Evolutionary conservation across 2,797 vertebrate species (phyloP).

Genomic region (Etheostoma perlongum): DNA sequence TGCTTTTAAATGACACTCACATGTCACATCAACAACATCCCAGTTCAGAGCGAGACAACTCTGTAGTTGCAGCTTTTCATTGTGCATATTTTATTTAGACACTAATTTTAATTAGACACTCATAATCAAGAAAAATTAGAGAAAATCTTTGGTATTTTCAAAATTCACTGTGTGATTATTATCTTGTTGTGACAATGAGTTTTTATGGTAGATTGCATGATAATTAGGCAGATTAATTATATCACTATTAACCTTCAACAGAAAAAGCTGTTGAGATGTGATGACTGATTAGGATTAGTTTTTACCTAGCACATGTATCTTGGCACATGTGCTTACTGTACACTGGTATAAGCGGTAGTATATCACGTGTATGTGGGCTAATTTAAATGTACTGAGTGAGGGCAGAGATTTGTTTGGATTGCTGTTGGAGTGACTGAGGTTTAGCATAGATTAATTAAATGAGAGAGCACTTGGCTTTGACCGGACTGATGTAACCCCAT

Average conservation of each 20-base stretch:
- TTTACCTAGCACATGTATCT: slow-evolving; percentile 9
- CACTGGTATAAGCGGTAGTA: slow-evolving; percentile 8
- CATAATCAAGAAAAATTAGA: background rate
- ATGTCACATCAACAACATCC: background rate
- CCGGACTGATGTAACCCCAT: slow-evolving; percentile 52
- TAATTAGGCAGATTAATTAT: background rate
- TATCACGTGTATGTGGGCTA: slow-evolving; percentile 67
- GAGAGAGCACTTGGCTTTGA: slow-evolving; percentile 57
- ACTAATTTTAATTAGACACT: background rate
- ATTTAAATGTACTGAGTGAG: slow-evolving; percentile 34
- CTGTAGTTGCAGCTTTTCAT: background rate
- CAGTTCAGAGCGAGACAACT: background rate
- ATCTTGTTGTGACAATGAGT: background rate
- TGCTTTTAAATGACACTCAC: slow-evolving; percentile 38
- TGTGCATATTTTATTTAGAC: background rate
- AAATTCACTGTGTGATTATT: background rate
- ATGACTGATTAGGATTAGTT: slow-evolving; percentile 1
- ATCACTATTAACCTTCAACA: background rate
- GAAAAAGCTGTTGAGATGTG: slow-evolving; percentile 4
- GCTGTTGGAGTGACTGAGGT: slow-evolving; percentile 73
- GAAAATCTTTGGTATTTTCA: background rate
- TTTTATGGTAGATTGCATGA: background rate
- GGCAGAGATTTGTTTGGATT: slow-evolving; percentile 76
- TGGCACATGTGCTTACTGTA: slow-evolving; percentile 10
- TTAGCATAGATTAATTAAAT: slow-evolving; percentile 81